Evolutionary conservation across 2,797 vertebrate genomes (phyloP), one percentile per base, ranked within the genome.

Genomic region (Silurus aristotelis): DNA sequence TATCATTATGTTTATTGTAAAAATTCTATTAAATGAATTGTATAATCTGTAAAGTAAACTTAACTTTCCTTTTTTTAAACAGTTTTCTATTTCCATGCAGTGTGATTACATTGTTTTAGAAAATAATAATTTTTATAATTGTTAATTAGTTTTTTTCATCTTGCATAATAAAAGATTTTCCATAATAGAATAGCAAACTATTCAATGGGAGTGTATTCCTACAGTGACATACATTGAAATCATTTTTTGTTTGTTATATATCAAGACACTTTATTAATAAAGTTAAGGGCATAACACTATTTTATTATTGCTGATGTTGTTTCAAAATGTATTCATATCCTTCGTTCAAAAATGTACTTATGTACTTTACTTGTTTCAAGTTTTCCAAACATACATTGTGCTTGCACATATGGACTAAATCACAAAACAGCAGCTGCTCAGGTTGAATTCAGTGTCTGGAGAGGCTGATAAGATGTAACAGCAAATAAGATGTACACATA

Each of bases 351-450:
- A 38, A 38, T 38, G 31, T 38, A 3, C 31, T 38, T 38, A 38
- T 38, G 31, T 38, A 38, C 31, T 38, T 38, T 38, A 38, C 31
- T 38, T 60, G n/a, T 77, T 60, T 31, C 5, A 77, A 77, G n/a
- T n/a, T 13, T n/a, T 61, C 10, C 20, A 22, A 78, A 43, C 14
- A 8, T 6, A 56, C 5, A 31, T 58, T 60, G 31, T 77, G 73
- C 7, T 58, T 19, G 31, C 31, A 38, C 31, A 38, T 38, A 38
- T 38, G 31, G 31, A 38, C 31, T 38, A 38, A 38, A 38, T 38
- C 31, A 38, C 25, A 58, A 77, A 38, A 9, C 19, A 84, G 46
- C 71, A 76, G 61, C 46, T 83, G 71, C 25, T 55, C 25, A n/a
- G 13, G 38, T n/a, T 76, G 72, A 78, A 13, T 60, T 60, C 25